Conservation (phyloP, 2,797 vertebrate genomes). For the Bothrops alternatus region DNA sequence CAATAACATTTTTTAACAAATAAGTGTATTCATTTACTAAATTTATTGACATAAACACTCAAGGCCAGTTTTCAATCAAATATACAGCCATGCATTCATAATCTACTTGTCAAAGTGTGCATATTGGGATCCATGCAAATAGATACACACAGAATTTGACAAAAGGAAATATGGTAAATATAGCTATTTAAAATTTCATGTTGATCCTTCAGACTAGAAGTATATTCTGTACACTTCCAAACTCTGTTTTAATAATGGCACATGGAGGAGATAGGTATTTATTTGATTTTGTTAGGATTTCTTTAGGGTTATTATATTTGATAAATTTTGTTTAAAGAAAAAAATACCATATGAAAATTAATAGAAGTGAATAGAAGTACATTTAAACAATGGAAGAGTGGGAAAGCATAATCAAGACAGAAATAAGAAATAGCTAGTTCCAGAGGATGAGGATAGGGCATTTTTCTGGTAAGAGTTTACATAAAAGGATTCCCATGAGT, state of each 20-base stretch:
- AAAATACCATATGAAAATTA: neutral
- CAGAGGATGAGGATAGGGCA: neutral
- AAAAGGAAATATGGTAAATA: neutral
- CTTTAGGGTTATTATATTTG: neutral
- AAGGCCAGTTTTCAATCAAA: neutral
- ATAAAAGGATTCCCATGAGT: neutral
- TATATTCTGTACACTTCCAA: neutral
- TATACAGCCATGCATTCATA: neutral
- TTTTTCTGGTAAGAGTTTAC: neutral
- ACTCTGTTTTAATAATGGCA: neutral
- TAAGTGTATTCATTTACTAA: neutral
- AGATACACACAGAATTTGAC: neutral
- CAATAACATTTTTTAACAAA: neutral
- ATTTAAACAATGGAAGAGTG: neutral
- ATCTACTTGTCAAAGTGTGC: neutral
- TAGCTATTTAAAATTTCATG: neutral
- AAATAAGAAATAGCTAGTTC: neutral
- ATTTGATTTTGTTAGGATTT: neutral
- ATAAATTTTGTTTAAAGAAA: neutral
- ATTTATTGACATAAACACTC: neutral
- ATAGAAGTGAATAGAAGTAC: neutral
- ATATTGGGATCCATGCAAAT: neutral
- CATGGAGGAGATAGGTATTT: neutral
- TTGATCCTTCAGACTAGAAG: neutral
- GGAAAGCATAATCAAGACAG: neutral